These are phyloP conservation scores for Syrmaticus mikado DNA, from an alignment of 2,113 vertebrate species.

Conservation along the genomic window DNA sequence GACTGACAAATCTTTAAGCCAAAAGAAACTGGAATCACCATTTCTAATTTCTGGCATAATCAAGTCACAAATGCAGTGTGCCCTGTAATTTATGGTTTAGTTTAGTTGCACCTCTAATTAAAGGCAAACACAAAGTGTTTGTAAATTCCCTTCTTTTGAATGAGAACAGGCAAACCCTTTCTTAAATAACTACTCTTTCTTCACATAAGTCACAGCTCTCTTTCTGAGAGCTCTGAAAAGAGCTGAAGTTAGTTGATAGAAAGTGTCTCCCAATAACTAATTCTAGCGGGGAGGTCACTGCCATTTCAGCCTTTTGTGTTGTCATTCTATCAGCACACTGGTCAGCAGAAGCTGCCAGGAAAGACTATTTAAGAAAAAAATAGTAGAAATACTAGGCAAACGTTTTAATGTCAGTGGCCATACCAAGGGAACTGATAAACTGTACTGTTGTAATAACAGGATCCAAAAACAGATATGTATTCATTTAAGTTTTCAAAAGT, in stretches of 20 bases:
- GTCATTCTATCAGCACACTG: slow-evolving; percentile 30
- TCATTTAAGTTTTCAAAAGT: not conserved
- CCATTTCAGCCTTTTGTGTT: slow-evolving; percentile 66
- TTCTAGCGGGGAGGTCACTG: slow-evolving; percentile 76
- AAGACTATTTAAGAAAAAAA: not conserved
- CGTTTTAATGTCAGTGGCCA: not conserved
- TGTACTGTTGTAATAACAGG: not conserved
- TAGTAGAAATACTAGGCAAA: not conserved
- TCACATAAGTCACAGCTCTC: not conserved
- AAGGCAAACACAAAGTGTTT: slow-evolving; percentile 63
- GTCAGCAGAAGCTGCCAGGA: slow-evolving; percentile 17
- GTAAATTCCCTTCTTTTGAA: slow-evolving; percentile 56
- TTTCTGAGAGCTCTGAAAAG: slow-evolving; percentile 58
- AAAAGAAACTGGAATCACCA: not conserved
- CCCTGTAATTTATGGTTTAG: not conserved
- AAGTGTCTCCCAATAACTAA: slow-evolving; percentile 73
- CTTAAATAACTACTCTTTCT: slow-evolving; percentile 3
- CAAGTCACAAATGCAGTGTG: not conserved
- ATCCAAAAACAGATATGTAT: not conserved
- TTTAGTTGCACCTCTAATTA: slow-evolving; percentile 44
- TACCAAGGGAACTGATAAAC: not conserved
- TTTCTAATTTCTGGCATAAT: not conserved
- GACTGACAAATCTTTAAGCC: not conserved
- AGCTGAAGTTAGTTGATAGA: slow-evolving; percentile 62
- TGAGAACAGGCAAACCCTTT: slow-evolving; percentile 9